Base-by-base conservation (phyloP, 2,113 vertebrate species). In the Etia nguti region DNA sequence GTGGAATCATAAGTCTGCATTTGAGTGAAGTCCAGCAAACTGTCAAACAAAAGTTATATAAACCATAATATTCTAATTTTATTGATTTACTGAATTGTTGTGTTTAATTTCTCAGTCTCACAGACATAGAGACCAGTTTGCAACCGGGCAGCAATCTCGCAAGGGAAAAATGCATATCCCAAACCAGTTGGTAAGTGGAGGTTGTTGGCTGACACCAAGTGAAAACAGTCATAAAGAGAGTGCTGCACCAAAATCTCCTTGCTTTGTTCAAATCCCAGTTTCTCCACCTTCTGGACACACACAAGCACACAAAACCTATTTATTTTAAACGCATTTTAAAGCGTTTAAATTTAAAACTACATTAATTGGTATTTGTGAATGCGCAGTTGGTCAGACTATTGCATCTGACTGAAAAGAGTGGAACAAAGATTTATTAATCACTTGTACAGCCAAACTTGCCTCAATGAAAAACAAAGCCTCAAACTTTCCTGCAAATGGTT, bases 361-460 rank as follows among this genome's bases (percentile, higher is more conserved):
- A 16, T 13, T 26, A 73, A 73, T 26, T 24, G 22, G 0, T 26
- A 73, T 73, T 73, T 73, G 68, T 73, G 38, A 16, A 46, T 46
- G 38, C 5, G 0, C 38, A 73, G 22, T 0, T 1, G 22, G 22
- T 18, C 2, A 2, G 15, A 46, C 8, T 10, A 26, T 4, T 18
- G 68, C 38, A 46, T 11, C 15, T 26, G n/a, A 46, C 15, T 26
- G 22, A 46, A 73, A 73, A 73, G 68, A 73, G 22, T 73, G 6
- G 68, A 26, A 73, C 41, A 73, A 24, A 73, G 68, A 73, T 29
- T 2, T 3, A 18, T 75, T 16, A 29, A 18, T 7, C 41, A 48
- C n/a, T 48, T 75, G 41, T 48, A 11, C 41, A 48, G 68, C 2
- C 68, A 75, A 22, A 48, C 15, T 75, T 75, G 22, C 15, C 15